Conservation (phyloP, 64 coral and sea anemone genomes). For the Pocillopora verrucosa region DNA sequence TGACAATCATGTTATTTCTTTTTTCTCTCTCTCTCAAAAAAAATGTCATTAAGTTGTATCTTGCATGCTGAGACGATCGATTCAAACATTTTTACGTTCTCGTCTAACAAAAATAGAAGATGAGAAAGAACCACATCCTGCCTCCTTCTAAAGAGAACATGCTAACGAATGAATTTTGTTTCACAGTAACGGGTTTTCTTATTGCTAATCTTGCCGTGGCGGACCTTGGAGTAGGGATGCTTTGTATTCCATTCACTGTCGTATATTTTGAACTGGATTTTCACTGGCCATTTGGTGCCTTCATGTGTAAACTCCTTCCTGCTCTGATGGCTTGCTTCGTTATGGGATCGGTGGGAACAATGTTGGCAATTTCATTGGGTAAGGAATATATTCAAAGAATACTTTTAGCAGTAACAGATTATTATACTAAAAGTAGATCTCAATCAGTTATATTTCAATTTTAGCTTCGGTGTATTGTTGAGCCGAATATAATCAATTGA, state of each 20-base stretch:
- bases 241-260: conserved; percentile 89
- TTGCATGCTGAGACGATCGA: too few relatives aligned
- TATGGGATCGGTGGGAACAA: conserved; percentile 87
- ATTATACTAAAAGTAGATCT: neutral
- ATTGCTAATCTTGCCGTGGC: conserved; percentile 88
- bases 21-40: too few relatives aligned
- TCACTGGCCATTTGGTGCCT: conserved; percentile 80
- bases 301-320: conserved; percentile 82
- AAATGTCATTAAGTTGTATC: too few relatives aligned
- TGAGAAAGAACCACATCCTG: neutral
- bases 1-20: too few relatives aligned
- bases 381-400: neutral
- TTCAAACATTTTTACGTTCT: too few relatives aligned
- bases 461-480: too few relatives aligned
- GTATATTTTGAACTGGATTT: conserved; percentile 76
- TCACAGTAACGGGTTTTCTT: conserved; percentile 77
- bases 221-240: conserved; percentile 81
- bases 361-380: conserved; percentile 94
- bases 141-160: neutral
- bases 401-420: neutral
- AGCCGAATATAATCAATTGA: too few relatives aligned
- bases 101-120: too few relatives aligned
- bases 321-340: conserved; percentile 68
- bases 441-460: too few relatives aligned
- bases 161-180: neutral